Conservation (phyloP, 1,140 invertebrate species). For the Drosophila sulfurigaster region DNA sequence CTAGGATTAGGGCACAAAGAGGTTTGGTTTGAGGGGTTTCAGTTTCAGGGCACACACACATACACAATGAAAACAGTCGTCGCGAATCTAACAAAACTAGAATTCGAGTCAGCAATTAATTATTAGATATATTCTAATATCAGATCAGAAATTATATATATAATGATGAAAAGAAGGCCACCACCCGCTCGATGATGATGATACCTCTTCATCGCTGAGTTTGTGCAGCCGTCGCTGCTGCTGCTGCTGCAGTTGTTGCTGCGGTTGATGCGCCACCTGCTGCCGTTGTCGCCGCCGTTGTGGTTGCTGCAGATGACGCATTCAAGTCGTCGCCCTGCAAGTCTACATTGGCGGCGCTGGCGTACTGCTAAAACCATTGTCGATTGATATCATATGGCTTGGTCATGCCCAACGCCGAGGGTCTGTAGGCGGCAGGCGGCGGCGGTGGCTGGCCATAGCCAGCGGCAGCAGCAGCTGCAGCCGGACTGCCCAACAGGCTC, state of each 20-base stretch:
- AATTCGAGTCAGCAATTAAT: conserved; percentile 71
- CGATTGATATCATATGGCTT: conserved; percentile 88
- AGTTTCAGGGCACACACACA: conserved; percentile 16
- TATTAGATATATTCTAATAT: conserved; percentile 27
- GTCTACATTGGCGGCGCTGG: conserved; percentile 78
- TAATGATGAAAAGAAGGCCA: conserved; percentile 3
- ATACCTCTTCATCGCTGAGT: conserved; percentile 17
- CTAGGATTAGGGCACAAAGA: neutral
- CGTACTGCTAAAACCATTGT: conserved; percentile 85
- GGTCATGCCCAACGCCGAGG: conserved; percentile 87
- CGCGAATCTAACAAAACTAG: conserved; percentile 48
- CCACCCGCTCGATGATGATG: neutral
- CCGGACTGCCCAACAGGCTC: conserved; percentile 86
- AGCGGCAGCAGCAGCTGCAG: conserved; percentile 78
- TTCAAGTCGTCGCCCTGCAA: conserved; percentile 75
- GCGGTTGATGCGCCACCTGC: conserved; percentile 11
- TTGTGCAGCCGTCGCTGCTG: conserved; percentile 13
- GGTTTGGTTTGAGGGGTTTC: neutral
- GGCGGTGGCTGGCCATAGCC: conserved; percentile 86
- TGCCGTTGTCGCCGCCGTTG: conserved; percentile 23
- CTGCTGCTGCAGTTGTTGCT: conserved; percentile 15
- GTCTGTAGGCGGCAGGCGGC: conserved; percentile 87
- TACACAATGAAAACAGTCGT: conserved; percentile 18
- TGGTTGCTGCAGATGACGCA: conserved; percentile 57
- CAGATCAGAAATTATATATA: conserved; percentile 8